Conservation (phyloP, 2,797 vertebrate species). For the Nannoperca australis region DNA sequence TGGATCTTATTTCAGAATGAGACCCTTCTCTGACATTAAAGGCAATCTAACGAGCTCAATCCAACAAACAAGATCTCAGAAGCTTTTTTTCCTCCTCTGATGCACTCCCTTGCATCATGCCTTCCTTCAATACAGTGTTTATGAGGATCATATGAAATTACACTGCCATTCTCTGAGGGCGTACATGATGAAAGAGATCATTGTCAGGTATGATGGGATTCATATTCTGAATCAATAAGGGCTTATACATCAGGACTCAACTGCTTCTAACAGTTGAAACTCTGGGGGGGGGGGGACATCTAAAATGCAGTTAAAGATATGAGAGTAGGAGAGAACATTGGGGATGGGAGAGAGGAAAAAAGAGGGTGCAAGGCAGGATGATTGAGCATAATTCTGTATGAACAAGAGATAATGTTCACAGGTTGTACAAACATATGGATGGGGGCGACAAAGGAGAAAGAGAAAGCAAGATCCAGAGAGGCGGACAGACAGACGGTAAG, state of each 20-base stretch:
- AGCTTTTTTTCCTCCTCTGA: conserved; percentile 21
- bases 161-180: conserved; percentile 41
- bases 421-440: conserved; percentile 34
- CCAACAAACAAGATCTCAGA: conserved; percentile 37
- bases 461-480: conserved; percentile 13
- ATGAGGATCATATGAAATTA: conserved; percentile 53
- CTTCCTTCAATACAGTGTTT: conserved; percentile 55
- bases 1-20: conserved; percentile 41
- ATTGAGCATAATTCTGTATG: conserved; percentile 8
- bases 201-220: conserved; percentile 56
- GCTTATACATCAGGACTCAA: conserved; percentile 21
- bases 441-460: background rate
- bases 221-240: conserved; percentile 52
- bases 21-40: conserved; percentile 45
- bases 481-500: conserved; percentile 5
- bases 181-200: conserved; percentile 57
- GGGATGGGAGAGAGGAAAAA: background rate
- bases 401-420: conserved; percentile 22
- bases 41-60: conserved; percentile 30
- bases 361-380: background rate
- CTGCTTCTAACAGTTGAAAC: conserved; percentile 20
- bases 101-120: conserved; percentile 48
- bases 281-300: conserved; percentile 1
- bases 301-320: conserved; percentile 14
- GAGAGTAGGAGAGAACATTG: background rate